These are phyloP conservation scores for Drosophila koepferae DNA, from an alignment of 2,888 invertebrate species.

Conservation along the genomic window DNA sequence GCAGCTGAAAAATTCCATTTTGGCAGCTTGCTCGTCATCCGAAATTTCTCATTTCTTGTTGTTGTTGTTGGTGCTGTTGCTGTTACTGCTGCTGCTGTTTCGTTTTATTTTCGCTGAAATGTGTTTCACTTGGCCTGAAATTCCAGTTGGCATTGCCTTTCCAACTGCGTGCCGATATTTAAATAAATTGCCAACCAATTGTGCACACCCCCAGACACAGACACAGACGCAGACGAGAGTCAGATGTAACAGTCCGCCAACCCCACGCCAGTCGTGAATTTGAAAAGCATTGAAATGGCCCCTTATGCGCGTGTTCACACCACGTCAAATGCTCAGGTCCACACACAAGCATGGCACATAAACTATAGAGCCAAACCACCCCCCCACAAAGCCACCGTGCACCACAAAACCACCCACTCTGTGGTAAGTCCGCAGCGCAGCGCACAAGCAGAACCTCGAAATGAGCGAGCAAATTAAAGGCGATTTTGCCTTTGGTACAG, in stretches of 20 bases:
- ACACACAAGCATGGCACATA: slow-evolving; percentile 41
- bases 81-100: slow-evolving; percentile 44
- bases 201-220: slow-evolving; percentile 48
- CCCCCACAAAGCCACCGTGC: neutral
- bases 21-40: slow-evolving; percentile 58
- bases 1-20: slow-evolving; percentile 81
- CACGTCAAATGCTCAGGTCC: slow-evolving; percentile 71
- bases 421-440: slow-evolving; percentile 23
- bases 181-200: slow-evolving; percentile 80
- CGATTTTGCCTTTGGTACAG: slow-evolving; percentile 55
- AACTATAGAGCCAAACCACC: slow-evolving; percentile 20
- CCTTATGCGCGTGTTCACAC: slow-evolving; percentile 77
- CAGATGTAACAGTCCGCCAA: slow-evolving; percentile 21
- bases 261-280: slow-evolving; percentile 37
- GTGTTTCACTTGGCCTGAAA: slow-evolving; percentile 69
- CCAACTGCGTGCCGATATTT: slow-evolving; percentile 80
- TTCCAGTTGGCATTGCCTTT: slow-evolving; percentile 79
- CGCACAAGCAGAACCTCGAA: slow-evolving; percentile 26
- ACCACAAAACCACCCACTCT: neutral
- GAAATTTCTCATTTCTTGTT: slow-evolving; percentile 51
- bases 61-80: slow-evolving; percentile 41
- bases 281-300: slow-evolving; percentile 62
- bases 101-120: slow-evolving; percentile 62
- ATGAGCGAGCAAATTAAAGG: slow-evolving; percentile 69
- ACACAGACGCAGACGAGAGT: slow-evolving; percentile 6